Percentiles rank a stretch among this genome's conserved stretches.
phyloP scores from a whole-genome alignment of 2,888 invertebrate species.

The Lysandra bellargus region DNA sequence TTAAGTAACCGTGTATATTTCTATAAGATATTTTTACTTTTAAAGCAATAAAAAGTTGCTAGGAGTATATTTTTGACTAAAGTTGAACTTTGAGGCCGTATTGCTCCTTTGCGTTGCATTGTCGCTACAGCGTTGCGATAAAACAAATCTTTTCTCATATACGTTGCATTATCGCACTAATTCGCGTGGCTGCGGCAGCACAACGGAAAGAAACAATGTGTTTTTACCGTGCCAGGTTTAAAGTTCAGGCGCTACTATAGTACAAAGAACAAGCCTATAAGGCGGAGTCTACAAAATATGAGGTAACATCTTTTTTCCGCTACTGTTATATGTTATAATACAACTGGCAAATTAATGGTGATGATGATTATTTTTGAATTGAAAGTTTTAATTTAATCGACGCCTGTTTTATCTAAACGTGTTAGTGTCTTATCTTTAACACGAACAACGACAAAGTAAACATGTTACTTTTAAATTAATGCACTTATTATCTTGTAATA shows the following conservation, averaged over 20 bases:
- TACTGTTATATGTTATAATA: constrained; percentile 24
- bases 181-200: background rate
- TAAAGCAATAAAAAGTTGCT: background rate
- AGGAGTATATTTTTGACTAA: background rate
- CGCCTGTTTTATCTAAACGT: background rate
- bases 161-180: no score
- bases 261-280: constrained; percentile 54
- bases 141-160: no score
- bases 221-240: constrained; percentile 38
- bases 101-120: background rate
- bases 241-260: constrained; percentile 45
- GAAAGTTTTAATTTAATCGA: no score
- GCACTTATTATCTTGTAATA: no score
- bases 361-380: background rate
- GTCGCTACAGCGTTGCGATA: background rate
- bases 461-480: no score
- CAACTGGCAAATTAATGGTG: constrained; percentile 27
- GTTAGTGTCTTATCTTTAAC: background rate
- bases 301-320: constrained; percentile 59
- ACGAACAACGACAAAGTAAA: background rate
- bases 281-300: constrained; percentile 72
- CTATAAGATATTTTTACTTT: background rate
- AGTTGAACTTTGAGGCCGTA: background rate
- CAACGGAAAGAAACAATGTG: background rate
- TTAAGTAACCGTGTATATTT: background rate